Percentiles rank a stretch among this genome's conserved stretches.
These are phyloP conservation scores for Xenus cinereus DNA, from an alignment of 2,113 vertebrate species.

Conservation along the genomic window DNA sequence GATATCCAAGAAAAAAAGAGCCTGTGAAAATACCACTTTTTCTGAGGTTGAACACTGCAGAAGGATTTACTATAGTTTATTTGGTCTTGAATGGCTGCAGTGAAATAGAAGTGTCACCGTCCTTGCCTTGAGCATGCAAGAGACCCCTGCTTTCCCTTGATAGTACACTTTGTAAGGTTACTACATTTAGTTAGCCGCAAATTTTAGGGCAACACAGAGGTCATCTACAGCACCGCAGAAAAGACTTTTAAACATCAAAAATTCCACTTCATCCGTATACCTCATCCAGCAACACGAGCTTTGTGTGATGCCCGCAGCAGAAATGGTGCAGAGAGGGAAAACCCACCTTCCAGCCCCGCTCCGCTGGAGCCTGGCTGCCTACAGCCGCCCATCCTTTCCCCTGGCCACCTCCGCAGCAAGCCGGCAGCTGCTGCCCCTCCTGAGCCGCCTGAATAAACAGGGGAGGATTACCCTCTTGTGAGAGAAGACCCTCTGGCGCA, in stretches of 20 bases:
- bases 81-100: neutral
- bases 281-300: rapidly evolving
- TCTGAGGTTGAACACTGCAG: neutral
- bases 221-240: neutral
- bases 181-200: neutral
- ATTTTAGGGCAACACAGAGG: neutral
- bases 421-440: neutral
- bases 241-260: rapidly evolving
- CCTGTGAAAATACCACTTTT: neutral
- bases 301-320: neutral
- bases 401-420: neutral
- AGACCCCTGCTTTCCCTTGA: rapidly evolving
- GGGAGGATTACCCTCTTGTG: neutral
- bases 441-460: neutral
- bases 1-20: neutral
- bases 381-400: neutral
- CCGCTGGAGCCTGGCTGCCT: neutral
- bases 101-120: neutral
- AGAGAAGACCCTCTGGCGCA: neutral
- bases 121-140: rapidly evolving
- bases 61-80: neutral
- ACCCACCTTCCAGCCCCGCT: rapidly evolving
- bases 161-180: neutral
- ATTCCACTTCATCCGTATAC: neutral
- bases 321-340: neutral